A percentile compares a stretch with the other conserved stretches of the same genome.
Evolutionary conservation across 2,113 vertebrate genomes (phyloP).

Genomic region (Ochotona curzoniae): DNA sequence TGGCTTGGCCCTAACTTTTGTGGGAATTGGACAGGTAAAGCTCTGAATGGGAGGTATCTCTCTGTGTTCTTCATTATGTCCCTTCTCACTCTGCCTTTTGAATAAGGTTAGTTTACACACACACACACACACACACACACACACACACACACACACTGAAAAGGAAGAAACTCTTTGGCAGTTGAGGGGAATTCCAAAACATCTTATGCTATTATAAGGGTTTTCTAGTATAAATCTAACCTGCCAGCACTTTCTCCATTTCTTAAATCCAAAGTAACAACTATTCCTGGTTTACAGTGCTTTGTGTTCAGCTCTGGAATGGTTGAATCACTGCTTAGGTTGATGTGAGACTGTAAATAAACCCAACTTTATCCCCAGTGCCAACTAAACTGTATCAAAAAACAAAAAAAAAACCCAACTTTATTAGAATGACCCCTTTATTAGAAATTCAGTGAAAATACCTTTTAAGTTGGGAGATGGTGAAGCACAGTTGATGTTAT

Average conservation of each 20-base stretch:
- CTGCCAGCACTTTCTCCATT: not conserved
- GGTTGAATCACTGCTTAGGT: not conserved
- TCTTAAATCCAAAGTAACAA: not conserved
- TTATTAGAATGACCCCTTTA: not conserved
- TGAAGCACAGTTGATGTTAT: not conserved
- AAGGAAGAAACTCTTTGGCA: not conserved
- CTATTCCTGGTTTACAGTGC: not conserved
- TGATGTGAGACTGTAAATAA: not conserved
- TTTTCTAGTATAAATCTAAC: not conserved
- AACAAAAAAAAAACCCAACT: not conserved
- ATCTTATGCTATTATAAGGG: slow-evolving; percentile 6
- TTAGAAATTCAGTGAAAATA: slow-evolving; percentile 22
- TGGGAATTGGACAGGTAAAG: too few species aligned
- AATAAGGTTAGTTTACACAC: too few species aligned
- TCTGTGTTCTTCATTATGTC: too few species aligned
- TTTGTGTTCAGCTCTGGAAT: not conserved
- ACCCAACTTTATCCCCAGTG: not conserved
- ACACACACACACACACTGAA: not conserved
- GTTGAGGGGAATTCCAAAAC: not conserved
- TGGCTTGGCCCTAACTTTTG: too few species aligned
- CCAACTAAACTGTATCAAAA: too few species aligned
- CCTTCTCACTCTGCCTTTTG: too few species aligned
- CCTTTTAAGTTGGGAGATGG: slow-evolving; percentile 1
- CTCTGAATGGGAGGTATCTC: too few species aligned
- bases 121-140: too few species aligned